Evolutionary conservation across 2,888 invertebrate species (phyloP).

Genomic region (Leucozona laternaria): DNA sequence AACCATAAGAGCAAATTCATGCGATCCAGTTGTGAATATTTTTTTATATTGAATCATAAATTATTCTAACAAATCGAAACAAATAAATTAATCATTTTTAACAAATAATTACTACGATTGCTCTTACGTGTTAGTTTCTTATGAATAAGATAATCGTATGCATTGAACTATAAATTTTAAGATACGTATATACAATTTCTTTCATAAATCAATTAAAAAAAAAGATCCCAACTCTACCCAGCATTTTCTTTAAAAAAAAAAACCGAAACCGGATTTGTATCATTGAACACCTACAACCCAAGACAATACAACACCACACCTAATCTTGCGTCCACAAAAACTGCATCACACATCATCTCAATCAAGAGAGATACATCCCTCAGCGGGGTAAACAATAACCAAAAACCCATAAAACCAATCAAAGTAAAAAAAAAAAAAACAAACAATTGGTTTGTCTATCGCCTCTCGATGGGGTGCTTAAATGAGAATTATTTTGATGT

Average conservation of each 20-base stretch:
- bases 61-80: too few species aligned
- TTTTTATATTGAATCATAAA: too few species aligned
- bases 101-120: neutral
- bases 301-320: conserved; percentile 23
- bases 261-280: conserved; percentile 18
- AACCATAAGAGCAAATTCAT: too few species aligned
- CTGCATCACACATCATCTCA: conserved; percentile 36
- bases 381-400: conserved; percentile 56
- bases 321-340: conserved; percentile 11
- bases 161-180: neutral
- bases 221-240: neutral
- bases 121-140: neutral
- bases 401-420: conserved; percentile 64
- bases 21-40: too few species aligned
- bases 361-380: conserved; percentile 48
- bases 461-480: conserved; percentile 59
- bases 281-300: conserved; percentile 18
- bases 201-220: neutral
- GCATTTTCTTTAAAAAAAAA: neutral
- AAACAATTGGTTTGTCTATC: conserved; percentile 49
- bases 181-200: conserved; percentile 4
- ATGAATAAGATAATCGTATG: neutral
- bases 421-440: conserved; percentile 60
- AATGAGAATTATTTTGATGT: conserved; percentile 40
- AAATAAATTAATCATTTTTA: too few species aligned